Base-by-base conservation (phyloP, 2,113 vertebrate genomes). In the Pleuronectes platessa region DNA sequence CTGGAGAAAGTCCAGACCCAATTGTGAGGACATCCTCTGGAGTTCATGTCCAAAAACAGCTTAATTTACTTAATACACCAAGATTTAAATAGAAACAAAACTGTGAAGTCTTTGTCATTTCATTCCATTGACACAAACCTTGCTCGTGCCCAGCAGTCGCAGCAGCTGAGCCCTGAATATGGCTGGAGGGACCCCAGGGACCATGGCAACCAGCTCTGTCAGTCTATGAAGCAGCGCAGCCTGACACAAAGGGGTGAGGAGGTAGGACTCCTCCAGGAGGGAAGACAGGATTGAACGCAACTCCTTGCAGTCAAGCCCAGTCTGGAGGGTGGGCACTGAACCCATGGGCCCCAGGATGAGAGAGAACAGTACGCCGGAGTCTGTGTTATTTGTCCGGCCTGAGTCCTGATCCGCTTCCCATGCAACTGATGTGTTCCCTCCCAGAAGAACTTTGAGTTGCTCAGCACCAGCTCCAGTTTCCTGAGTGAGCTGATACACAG, bases 121-220 rank as follows among this genome's bases (percentile, higher is more conserved):
- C 35, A 13, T 42, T 42, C 40, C 40, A 13, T 42, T 42, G 40
- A 42, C 12, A 13, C 12, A 13, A 11, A 95, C 88, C 78, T 96
- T 90, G 0, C 90, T 93, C 0, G 96, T 96, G 61, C 96, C 96
- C 23, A 97, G 94, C 5, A 98, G 92, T 17, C 96, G 94, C 35
- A 96, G 93, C 71, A 98, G 89, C 79, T 97, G 96, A 1, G 96
- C 94, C 84, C 94, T 96, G 84, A 98, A 96, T 61, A 97, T 86
- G 1, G 92, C 89, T 0, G 96, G 96, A 0, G 95, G 92, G 71
- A 97, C 92, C 5, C 94, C 95, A 2, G 95, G 94, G 0, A 96
- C 93, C 84, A 96, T 95, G 18, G 93, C 92, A 4, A 97, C 93
- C 26, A 96, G 83, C 86, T 97, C 95, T 2, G 89, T 93, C 71